Evolutionary conservation across 2,888 invertebrate genomes (phyloP).

Genomic region (Caenorhabditis afra): DNA sequence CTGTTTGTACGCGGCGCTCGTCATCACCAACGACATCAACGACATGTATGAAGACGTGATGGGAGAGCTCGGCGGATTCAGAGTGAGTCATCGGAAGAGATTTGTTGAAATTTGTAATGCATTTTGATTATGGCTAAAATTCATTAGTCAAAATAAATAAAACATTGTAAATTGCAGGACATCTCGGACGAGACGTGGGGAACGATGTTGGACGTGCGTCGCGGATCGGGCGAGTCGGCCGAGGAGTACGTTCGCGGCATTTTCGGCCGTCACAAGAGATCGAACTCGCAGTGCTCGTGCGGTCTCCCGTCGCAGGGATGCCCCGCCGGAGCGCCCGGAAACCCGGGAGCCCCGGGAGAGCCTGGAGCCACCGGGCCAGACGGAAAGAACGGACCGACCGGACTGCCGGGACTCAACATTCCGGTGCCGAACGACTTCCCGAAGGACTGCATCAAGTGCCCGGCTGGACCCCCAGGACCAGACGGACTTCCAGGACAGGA

Average conservation of each 20-base stretch:
- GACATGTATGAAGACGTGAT: constrained; percentile 74
- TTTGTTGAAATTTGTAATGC: too few species aligned
- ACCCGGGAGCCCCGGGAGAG: constrained; percentile 72
- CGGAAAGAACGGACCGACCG: constrained; percentile 72
- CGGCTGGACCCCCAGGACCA: constrained; percentile 69
- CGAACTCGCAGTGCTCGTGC: constrained; percentile 69
- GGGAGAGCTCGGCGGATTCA: constrained; percentile 71
- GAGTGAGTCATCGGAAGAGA: constrained; percentile 58
- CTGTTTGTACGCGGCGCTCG: constrained; percentile 69
- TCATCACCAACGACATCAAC: constrained; percentile 73
- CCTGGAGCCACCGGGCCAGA: constrained; percentile 72
- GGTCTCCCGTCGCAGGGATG: constrained; percentile 71
- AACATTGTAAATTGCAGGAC: constrained; percentile 26
- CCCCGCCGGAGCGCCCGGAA: constrained; percentile 72
- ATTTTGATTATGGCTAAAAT: too few species aligned
- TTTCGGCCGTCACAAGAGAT: constrained; percentile 73
- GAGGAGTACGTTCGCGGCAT: constrained; percentile 69
- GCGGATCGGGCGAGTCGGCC: constrained; percentile 63
- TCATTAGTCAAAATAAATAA: too few species aligned
- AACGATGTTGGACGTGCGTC: constrained; percentile 67
- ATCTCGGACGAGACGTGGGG: constrained; percentile 73
- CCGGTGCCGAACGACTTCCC: constrained; percentile 67
- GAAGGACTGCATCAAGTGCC: constrained; percentile 73
- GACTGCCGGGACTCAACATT: constrained; percentile 70
- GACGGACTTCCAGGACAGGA: constrained; percentile 65